These are phyloP conservation scores for Cephalopholis sonnerati DNA, from an alignment of 2,113 vertebrate genomes.

Conservation along the genomic window DNA sequence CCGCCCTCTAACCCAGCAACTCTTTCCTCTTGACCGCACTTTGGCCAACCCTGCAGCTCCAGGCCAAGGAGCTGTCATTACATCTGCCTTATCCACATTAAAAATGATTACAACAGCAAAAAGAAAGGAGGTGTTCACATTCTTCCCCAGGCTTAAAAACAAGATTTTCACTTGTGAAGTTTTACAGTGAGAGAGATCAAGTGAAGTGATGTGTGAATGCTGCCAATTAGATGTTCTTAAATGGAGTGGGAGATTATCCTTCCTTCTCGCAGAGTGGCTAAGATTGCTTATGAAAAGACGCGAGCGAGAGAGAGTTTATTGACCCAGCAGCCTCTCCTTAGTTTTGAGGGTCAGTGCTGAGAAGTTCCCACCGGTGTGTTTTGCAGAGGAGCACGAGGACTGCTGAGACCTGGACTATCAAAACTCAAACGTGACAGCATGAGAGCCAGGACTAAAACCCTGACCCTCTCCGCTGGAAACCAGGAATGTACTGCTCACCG, in stretches of 20 bases:
- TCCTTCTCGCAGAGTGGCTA: neutral
- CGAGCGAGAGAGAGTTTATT: slow-evolving; percentile 43
- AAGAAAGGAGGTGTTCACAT: neutral
- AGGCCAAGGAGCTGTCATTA: neutral
- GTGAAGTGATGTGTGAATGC: slow-evolving; percentile 22
- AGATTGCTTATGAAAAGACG: neutral
- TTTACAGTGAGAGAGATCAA: slow-evolving; percentile 25
- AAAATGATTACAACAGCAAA: slow-evolving; percentile 2
- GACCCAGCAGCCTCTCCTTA: slow-evolving; percentile 36
- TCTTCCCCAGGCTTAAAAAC: slow-evolving; percentile 25
- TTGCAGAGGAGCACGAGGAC: slow-evolving; percentile 15
- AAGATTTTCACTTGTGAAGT: slow-evolving; percentile 28
- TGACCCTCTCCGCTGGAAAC: slow-evolving; percentile 50
- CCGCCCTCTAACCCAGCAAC: no score
- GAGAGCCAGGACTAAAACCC: slow-evolving; percentile 12
- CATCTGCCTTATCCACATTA: slow-evolving; percentile 8
- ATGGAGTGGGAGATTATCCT: slow-evolving; percentile 12
- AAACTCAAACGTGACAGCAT: slow-evolving; percentile 37
- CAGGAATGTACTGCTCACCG: slow-evolving; percentile 25
- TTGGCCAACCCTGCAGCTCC: neutral
- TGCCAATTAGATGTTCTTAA: slow-evolving; percentile 12
- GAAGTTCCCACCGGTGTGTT: slow-evolving; percentile 58
- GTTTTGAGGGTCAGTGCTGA: slow-evolving; percentile 1
- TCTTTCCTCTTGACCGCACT: neutral
- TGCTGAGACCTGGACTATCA: slow-evolving; percentile 37